Evolutionary conservation across 2,113 vertebrate genomes (phyloP).

Genomic region (Tinamus guttatus): DNA sequence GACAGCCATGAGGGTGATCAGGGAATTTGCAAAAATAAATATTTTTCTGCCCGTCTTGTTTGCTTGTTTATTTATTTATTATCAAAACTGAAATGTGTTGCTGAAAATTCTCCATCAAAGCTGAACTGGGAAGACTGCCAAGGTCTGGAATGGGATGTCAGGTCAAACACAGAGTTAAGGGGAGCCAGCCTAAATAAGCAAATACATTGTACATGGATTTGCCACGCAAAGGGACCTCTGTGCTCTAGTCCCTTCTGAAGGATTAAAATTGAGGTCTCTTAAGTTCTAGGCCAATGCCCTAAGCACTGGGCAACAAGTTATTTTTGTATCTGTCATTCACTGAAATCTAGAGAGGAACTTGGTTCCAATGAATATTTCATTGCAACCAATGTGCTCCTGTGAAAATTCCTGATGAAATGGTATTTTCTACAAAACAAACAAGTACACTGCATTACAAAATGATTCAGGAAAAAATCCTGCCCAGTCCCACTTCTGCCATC

Average conservation of each 20-base stretch:
- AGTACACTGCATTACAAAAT: not conserved
- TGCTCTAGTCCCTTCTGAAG: not conserved
- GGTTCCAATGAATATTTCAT: constrained; percentile 22
- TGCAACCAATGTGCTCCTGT: not conserved
- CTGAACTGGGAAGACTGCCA: constrained; percentile 16
- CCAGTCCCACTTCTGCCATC: not conserved
- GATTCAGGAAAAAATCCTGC: not conserved
- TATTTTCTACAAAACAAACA: not conserved
- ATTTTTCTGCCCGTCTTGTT: not conserved
- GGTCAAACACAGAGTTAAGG: not conserved
- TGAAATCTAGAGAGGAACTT: not conserved
- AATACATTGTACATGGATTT: not conserved
- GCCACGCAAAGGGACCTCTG: not conserved
- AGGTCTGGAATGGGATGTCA: not conserved
- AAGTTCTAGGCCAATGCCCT: not conserved
- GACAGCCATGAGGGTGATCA: not conserved
- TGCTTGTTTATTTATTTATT: not conserved
- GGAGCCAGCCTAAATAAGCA: not conserved
- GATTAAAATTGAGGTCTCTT: not conserved
- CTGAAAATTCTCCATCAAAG: constrained; percentile 24
- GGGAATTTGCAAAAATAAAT: not conserved
- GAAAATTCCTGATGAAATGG: not conserved
- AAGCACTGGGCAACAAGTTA: not conserved
- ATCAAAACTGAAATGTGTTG: constrained; percentile 10
- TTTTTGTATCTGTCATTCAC: not conserved